Percentiles rank a stretch among this genome's conserved stretches.
phyloP scores from a whole-genome alignment of 2,888 invertebrate genomes.

The Mylabris sibirica region DNA sequence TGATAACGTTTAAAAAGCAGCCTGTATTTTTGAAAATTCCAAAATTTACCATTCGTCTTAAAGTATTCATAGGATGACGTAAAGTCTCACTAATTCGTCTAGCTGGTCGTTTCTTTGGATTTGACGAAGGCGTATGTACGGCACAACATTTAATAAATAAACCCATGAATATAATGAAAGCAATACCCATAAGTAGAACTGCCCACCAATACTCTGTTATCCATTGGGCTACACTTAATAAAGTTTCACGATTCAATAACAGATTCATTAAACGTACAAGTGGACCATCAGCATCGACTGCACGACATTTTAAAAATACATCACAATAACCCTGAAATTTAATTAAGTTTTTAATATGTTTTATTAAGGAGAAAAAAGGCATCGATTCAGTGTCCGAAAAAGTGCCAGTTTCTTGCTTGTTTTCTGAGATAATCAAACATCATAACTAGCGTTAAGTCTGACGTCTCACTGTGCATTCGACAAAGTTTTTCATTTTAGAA shows the following conservation, averaged over 20 bases:
- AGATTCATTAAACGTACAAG: slow-evolving; percentile 95
- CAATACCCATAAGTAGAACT: slow-evolving; percentile 90
- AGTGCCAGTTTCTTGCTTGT: too few relatives aligned
- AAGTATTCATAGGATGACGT: slow-evolving; percentile 88
- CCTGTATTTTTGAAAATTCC: too few relatives aligned
- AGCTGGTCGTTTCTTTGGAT: slow-evolving; percentile 96
- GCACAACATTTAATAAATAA: slow-evolving; percentile 99
- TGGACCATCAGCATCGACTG: slow-evolving; percentile 98
- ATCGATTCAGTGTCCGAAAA: too few relatives aligned
- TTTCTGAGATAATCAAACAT: too few relatives aligned
- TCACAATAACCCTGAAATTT: slow-evolving; percentile 92
- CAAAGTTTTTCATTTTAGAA: too few relatives aligned
- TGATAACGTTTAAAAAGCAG: too few relatives aligned
- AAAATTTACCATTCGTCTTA: slow-evolving; percentile 81
- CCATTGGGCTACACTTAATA: slow-evolving; percentile 90
- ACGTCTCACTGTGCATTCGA: too few relatives aligned
- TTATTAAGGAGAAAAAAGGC: too few relatives aligned
- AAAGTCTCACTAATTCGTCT: slow-evolving; percentile 91
- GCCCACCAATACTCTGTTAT: slow-evolving; percentile 96
- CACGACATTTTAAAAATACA: slow-evolving; percentile 97
- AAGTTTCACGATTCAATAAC: slow-evolving; percentile 88
- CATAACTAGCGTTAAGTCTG: too few relatives aligned
- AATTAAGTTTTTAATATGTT: too few relatives aligned
- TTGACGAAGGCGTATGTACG: slow-evolving; percentile 98
- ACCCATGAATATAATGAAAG: slow-evolving; percentile 94